Percentiles rank a stretch among this genome's conserved stretches.
Conservation (phyloP, 2,888 invertebrate genomes). For the Gisinianus flammeolus region DNA sequence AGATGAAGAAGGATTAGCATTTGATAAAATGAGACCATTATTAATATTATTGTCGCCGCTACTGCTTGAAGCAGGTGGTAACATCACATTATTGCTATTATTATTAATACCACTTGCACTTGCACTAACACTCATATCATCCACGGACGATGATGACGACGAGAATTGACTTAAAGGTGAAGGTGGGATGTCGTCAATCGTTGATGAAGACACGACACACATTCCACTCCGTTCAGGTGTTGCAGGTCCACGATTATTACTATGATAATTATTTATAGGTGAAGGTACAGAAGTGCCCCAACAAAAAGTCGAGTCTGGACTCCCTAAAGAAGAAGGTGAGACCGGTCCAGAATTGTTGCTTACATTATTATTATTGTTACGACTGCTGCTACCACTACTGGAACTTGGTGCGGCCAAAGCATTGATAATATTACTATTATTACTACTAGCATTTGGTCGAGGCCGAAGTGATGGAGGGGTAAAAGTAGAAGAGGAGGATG, state of each 20-base stretch:
- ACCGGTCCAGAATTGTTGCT: slow-evolving; percentile 44
- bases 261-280: slow-evolving; percentile 41
- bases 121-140: background rate
- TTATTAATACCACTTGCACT: slow-evolving; percentile 4
- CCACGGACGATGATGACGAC: background rate
- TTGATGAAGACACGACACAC: slow-evolving; percentile 57
- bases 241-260: slow-evolving; percentile 41
- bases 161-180: slow-evolving; percentile 41
- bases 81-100: slow-evolving; percentile 6
- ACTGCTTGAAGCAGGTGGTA: background rate
- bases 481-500: slow-evolving; percentile 51
- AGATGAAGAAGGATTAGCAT: background rate
- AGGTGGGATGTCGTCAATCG: slow-evolving; percentile 56
- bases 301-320: slow-evolving; percentile 55
- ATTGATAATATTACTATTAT: background rate
- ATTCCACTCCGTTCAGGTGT: slow-evolving; percentile 54
- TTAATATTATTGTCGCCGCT: background rate
- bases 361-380: slow-evolving; percentile 36
- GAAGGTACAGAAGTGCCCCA: slow-evolving; percentile 46
- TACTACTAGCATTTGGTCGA: background rate
- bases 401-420: background rate
- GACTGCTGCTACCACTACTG: slow-evolving; percentile 26
- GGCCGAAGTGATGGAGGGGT: slow-evolving; percentile 27
- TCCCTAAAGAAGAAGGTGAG: slow-evolving; percentile 51
- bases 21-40: slow-evolving; percentile 34